Conservation (phyloP, 2,113 vertebrate genomes). For the Eudyptes chrysolophus region DNA sequence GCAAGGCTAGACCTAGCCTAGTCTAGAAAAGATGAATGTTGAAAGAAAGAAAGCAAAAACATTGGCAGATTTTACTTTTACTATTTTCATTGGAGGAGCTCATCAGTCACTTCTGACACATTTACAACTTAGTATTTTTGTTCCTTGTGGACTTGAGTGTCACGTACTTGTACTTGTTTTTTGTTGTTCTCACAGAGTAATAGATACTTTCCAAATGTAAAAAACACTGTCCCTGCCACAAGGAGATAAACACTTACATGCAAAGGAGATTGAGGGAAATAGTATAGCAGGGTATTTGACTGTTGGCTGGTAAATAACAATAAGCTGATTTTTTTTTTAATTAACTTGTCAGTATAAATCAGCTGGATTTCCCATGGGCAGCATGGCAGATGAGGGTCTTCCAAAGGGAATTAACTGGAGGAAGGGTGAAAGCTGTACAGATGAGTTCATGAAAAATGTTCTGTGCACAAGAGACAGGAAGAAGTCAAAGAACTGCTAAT, state of each 20-base stretch:
- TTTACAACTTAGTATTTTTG: not conserved
- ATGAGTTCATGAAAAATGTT: slow-evolving; percentile 8
- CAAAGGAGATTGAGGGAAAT: not conserved
- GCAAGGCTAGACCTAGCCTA: not conserved
- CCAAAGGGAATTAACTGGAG: slow-evolving; percentile 21
- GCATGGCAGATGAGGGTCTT: slow-evolving; percentile 6
- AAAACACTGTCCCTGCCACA: not conserved
- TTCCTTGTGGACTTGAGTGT: not conserved
- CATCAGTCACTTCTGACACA: not conserved
- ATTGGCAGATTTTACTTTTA: not conserved
- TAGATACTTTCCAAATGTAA: not conserved
- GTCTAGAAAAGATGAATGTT: not conserved
- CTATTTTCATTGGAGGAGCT: not conserved
- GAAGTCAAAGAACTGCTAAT: not conserved
- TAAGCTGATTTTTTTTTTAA: slow-evolving; percentile 13
- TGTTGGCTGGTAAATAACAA: slow-evolving; percentile 41
- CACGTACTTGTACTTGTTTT: not conserved
- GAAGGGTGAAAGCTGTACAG: not conserved
- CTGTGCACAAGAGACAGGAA: not conserved
- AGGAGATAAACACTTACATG: not conserved
- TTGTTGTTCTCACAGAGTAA: not conserved
- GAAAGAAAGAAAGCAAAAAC: not conserved
- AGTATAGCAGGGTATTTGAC: not conserved
- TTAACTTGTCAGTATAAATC: slow-evolving; percentile 57
- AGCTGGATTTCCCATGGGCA: slow-evolving; percentile 20